phyloP scores from a whole-genome alignment of 2,113 vertebrate species.

The Petromus typicus region DNA sequence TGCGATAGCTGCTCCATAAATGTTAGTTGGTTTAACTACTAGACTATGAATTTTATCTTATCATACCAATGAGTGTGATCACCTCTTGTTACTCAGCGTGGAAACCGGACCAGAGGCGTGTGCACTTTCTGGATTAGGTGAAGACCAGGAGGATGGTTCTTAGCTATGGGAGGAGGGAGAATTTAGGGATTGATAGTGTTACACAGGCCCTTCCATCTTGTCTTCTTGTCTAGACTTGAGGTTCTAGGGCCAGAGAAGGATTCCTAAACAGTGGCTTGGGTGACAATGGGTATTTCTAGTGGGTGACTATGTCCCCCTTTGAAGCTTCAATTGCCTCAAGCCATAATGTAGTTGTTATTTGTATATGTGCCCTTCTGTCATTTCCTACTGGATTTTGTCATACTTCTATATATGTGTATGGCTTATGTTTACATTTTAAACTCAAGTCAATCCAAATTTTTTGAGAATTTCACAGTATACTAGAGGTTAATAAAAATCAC shows the following conservation, averaged over 20 bases:
- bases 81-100: neutral
- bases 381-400: slow-evolving; percentile 50
- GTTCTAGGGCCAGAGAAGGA: neutral
- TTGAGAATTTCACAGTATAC: slow-evolving; percentile 29
- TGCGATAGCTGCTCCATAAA: neutral
- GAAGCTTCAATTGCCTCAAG: neutral
- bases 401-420: neutral
- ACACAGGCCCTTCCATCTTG: neutral
- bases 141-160: neutral
- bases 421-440: slow-evolving; percentile 53
- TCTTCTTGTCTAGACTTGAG: neutral
- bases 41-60: neutral
- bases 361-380: neutral
- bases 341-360: neutral
- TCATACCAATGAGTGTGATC: neutral
- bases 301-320: neutral
- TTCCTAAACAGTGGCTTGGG: neutral
- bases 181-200: neutral
- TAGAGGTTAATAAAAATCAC: neutral
- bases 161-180: neutral
- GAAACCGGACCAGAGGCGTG: neutral
- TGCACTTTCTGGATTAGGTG: neutral
- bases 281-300: neutral
- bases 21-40: neutral
- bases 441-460: slow-evolving; percentile 34